These are phyloP conservation scores for Lepisosteus osseus DNA, from an alignment of 2,113 vertebrate genomes.

Conservation along the genomic window DNA sequence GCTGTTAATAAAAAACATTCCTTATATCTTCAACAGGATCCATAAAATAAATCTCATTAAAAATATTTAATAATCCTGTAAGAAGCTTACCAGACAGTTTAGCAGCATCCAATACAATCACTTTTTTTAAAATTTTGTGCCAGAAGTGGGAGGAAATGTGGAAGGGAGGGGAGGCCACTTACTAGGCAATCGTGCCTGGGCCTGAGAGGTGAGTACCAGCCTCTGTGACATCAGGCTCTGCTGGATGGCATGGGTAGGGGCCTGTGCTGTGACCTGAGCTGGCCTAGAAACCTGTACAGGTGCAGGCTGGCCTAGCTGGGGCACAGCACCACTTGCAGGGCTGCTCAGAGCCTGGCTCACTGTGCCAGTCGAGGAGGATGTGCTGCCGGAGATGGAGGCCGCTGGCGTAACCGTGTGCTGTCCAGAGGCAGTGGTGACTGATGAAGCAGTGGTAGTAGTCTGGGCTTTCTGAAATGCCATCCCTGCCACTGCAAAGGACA, in stretches of 20 bases:
- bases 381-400: slow-evolving; percentile 60
- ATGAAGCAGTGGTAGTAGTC: slow-evolving; percentile 61
- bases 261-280: slow-evolving; percentile 70
- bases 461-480: slow-evolving; percentile 80
- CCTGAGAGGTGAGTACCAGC: slow-evolving; percentile 95
- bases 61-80: background rate
- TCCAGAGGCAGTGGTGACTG: slow-evolving; percentile 67
- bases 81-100: slow-evolving; percentile 43
- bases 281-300: slow-evolving; percentile 53
- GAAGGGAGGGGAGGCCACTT: slow-evolving; percentile 81
- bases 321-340: slow-evolving; percentile 53
- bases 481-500: slow-evolving; percentile 82
- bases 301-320: slow-evolving; percentile 67
- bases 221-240: slow-evolving; percentile 87
- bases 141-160: slow-evolving; percentile 55
- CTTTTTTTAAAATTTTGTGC: slow-evolving; percentile 29
- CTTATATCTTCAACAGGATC: too few species aligned
- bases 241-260: slow-evolving; percentile 73
- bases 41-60: background rate
- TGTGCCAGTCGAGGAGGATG: slow-evolving; percentile 59
- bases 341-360: slow-evolving; percentile 69
- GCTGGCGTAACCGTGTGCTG: slow-evolving; percentile 71
- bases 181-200: slow-evolving; percentile 98
- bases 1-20: too few species aligned
- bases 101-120: slow-evolving; percentile 49